Evolutionary conservation across 1,140 invertebrate species (phyloP).

Genomic region (Ostrea edulis): DNA sequence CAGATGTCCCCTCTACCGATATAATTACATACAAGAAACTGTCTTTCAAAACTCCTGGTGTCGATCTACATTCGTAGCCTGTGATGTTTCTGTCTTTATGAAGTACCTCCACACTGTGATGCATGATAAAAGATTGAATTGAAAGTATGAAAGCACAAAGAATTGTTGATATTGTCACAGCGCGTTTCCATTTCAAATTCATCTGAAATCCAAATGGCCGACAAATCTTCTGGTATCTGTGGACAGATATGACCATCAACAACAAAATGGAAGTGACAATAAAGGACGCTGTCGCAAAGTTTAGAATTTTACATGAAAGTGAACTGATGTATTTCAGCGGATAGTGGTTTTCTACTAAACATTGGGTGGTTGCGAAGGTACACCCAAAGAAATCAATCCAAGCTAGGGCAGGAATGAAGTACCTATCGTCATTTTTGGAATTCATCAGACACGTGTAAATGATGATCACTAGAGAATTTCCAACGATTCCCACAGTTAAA

Average conservation of each 20-base stretch:
- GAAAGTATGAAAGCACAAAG: neutral
- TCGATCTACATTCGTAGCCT: neutral
- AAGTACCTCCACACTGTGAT: neutral
- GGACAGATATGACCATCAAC: conserved; percentile 41
- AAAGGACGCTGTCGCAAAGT: neutral
- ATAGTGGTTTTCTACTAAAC: neutral
- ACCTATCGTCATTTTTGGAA: conserved; percentile 30
- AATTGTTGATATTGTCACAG: neutral
- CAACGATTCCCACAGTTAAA: neutral
- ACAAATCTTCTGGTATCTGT: conserved; percentile 52
- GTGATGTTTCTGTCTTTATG: neutral
- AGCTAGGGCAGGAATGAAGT: conserved; percentile 38
- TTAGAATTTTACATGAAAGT: neutral
- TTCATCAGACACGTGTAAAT: neutral
- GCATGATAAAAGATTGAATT: neutral
- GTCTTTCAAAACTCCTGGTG: neutral
- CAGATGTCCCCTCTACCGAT: neutral
- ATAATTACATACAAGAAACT: neutral
- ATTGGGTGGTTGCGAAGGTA: neutral
- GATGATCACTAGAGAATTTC: conserved; percentile 7
- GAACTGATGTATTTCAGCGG: neutral
- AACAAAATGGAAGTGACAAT: conserved; percentile 38
- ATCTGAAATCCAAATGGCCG: conserved; percentile 49
- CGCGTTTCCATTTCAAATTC: conserved; percentile 16
- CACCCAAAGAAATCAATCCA: conserved; percentile 5